phyloP scores from a whole-genome alignment of 2,888 invertebrate genomes.

The Rotaria magnacalcarata region DNA sequence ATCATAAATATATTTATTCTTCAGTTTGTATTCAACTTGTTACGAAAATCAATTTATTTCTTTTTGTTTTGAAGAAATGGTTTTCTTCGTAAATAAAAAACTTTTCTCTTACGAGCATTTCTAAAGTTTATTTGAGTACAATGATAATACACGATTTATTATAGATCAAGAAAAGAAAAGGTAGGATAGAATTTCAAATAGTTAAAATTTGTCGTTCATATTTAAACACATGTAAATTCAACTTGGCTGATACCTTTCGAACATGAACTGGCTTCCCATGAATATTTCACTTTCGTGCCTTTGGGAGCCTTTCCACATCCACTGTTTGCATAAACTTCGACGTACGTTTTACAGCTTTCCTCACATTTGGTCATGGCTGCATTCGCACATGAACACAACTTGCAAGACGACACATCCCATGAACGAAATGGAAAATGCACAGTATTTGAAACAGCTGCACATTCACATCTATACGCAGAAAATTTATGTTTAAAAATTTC shows the following conservation, averaged over 20 bases:
- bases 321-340: background rate
- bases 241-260: background rate
- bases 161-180: background rate
- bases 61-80: too few relatives aligned
- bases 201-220: background rate
- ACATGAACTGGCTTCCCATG: background rate
- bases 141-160: too few relatives aligned
- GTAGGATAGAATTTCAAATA: background rate
- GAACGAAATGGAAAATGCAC: background rate
- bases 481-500: background rate
- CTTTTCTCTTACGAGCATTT: too few relatives aligned
- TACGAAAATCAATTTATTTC: too few relatives aligned
- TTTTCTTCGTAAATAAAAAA: too few relatives aligned
- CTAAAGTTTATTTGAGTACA: too few relatives aligned
- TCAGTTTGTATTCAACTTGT: too few relatives aligned
- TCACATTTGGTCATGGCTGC: background rate
- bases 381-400: background rate
- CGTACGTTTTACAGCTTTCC: background rate
- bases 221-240: background rate
- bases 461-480: background rate
- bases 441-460: background rate
- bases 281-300: background rate
- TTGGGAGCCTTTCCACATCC: background rate
- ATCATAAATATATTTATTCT: too few relatives aligned
- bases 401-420: background rate